These are phyloP conservation scores for Ephestia elutella DNA, from an alignment of 1,140 invertebrate genomes.

Conservation along the genomic window DNA sequence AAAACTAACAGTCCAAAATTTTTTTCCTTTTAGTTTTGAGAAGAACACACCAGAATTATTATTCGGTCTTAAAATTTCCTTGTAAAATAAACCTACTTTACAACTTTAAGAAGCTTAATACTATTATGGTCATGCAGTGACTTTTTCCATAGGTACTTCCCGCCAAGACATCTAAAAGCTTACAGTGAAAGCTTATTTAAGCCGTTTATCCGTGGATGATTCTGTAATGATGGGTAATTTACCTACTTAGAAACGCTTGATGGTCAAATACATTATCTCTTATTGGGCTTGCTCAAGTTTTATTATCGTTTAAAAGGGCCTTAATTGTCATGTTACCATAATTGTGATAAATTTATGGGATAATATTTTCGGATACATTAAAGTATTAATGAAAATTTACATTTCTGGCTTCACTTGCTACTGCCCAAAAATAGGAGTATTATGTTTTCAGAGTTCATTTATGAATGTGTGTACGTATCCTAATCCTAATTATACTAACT, in stretches of 20 bases:
- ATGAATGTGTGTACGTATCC: too few relatives aligned
- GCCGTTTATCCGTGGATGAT: slow-evolving; percentile 29
- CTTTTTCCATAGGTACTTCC: slow-evolving; percentile 25
- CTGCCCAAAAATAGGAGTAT: too few relatives aligned
- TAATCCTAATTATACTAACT: too few relatives aligned
- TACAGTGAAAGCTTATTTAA: slow-evolving; percentile 44
- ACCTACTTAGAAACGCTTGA: slow-evolving; percentile 23
- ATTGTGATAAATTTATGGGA: not conserved
- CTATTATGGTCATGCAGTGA: slow-evolving; percentile 23
- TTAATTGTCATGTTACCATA: not conserved
- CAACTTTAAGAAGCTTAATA: slow-evolving; percentile 21
- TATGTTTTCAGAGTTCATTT: too few relatives aligned
- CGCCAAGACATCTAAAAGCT: slow-evolving; percentile 20
- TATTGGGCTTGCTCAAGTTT: not conserved
- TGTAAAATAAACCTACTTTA: slow-evolving; percentile 23
- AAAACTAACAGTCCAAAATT: too few relatives aligned
- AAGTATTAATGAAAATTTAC: too few relatives aligned
- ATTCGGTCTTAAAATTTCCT: slow-evolving; percentile 24
- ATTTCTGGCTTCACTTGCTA: too few relatives aligned
- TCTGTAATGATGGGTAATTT: slow-evolving; percentile 28
- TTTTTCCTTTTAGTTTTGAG: too few relatives aligned
- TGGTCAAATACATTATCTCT: slow-evolving; percentile 16
- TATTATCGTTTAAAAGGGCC: not conserved
- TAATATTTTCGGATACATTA: not conserved
- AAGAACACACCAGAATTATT: not conserved